Percentiles rank a stretch among this genome's conserved stretches.
Evolutionary conservation across 30 jellyfish, hydroid and myxozoan species (phyloP).

Genomic region (Chironex yamaguchii): DNA sequence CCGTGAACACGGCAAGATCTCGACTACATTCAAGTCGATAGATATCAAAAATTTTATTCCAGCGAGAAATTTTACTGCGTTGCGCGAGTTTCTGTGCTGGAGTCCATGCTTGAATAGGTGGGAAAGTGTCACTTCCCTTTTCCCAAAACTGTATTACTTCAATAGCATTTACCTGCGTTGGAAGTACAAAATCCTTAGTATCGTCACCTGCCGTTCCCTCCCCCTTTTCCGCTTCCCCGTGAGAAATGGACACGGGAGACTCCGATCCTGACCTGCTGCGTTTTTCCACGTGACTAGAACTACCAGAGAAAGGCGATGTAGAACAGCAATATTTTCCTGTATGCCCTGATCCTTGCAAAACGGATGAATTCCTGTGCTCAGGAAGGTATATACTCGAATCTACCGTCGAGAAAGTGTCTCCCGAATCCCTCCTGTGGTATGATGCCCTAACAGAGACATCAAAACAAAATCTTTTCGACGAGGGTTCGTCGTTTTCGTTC

Average conservation of each 20-base stretch:
- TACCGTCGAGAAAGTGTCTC: not conserved
- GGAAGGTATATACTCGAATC: not conserved
- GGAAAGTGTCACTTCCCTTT: slow-evolving; percentile 65
- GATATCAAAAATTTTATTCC: slow-evolving; percentile 89
- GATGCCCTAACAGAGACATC: not conserved
- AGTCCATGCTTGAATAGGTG: slow-evolving; percentile 75
- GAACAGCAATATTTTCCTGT: not conserved
- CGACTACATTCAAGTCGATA: slow-evolving; percentile 74
- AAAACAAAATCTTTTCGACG: not conserved
- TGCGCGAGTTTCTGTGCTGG: slow-evolving; percentile 29
- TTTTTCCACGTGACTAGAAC: no score
- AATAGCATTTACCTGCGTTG: not conserved
- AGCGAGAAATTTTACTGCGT: slow-evolving; percentile 50
- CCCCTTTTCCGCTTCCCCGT: not conserved
- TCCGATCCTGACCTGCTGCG: no score
- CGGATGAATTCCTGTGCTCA: not conserved
- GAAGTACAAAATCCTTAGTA: not conserved
- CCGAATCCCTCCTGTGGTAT: not conserved
- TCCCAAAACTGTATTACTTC: slow-evolving; percentile 71
- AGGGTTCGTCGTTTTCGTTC: not conserved
- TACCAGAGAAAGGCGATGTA: not conserved
- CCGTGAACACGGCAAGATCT: slow-evolving; percentile 62
- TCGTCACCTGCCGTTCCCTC: not conserved
- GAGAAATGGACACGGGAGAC: not conserved
- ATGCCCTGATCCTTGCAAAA: not conserved